These are phyloP conservation scores for Pipra filicauda DNA, from an alignment of 2,113 vertebrate species.

Conservation along the genomic window DNA sequence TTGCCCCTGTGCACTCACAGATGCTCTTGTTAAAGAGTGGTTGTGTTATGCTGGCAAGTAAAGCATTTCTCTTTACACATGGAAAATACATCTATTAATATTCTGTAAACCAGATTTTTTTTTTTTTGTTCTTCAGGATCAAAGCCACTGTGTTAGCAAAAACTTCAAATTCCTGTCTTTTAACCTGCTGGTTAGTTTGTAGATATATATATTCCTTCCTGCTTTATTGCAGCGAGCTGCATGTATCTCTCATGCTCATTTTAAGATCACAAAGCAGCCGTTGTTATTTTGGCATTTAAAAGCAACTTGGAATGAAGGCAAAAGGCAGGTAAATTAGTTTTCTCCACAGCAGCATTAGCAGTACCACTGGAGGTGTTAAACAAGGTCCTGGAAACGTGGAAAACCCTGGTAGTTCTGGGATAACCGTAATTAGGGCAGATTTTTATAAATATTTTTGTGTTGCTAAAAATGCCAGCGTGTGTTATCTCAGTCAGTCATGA, in stretches of 20 bases:
- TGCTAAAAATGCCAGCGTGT: conserved; percentile 35
- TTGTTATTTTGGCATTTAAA: conserved; percentile 8
- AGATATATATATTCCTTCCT: not conserved
- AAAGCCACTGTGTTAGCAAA: not conserved
- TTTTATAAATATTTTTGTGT: conserved; percentile 52
- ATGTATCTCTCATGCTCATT: not conserved
- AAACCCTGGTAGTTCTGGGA: conserved; percentile 10
- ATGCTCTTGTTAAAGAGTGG: not conserved
- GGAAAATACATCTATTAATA: not conserved
- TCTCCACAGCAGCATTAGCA: not conserved
- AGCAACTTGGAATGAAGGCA: not conserved
- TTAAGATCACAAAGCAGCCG: not conserved
- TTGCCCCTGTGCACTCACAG: not conserved
- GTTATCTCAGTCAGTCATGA: conserved; percentile 33
- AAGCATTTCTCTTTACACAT: not conserved
- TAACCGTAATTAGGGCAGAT: not conserved
- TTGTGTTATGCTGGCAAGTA: not conserved
- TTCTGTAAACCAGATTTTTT: not conserved
- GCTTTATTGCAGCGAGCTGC: not conserved
- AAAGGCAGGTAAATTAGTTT: not conserved
- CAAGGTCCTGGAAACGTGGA: not conserved
- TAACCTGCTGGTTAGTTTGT: not conserved
- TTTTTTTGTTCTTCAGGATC: not conserved
- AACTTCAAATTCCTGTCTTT: not conserved
- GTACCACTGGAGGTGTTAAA: not conserved